Base-by-base conservation (phyloP, 2,113 vertebrate species). In the Otolemur garnettii region DNA sequence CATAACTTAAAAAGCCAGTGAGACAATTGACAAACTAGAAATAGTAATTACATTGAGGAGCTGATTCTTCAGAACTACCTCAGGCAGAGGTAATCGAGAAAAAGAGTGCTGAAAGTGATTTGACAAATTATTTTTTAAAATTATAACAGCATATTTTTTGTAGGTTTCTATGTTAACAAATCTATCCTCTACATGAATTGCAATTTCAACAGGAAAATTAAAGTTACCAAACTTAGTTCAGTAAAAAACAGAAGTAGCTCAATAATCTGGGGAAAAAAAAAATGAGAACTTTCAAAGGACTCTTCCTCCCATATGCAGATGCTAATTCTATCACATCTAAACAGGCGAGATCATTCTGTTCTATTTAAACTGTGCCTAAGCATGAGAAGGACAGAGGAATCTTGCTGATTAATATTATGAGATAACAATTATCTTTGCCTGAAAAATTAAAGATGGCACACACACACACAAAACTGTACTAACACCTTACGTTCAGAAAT, bases 211-310 rank as follows among this genome's bases (percentile, higher is more conserved):
- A 78, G 26, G 68, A 68, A 92, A 94, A 50, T 91, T 66, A 7
- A 94, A 95, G 64, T 90, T 75, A 45, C 7, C 71, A 59, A 94
- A 91, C 19, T 68, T 85, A 53, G 71, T 64, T 90, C 33, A 79
- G 38, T 71, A 57, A 53, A 19, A 75, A 10, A 42, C 7, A 89
- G 15, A 59, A 95, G 68, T 21, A 91, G 42, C 62, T 85, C 35
- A 82, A 59, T 60, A 87, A 77, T n/a, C 72, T 92, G 82, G 55
- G 91, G 80, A 59, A 38, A 50, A 50, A 50, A 55, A 57, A 90
- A 93, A 88, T 72, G 10, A 95, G 11, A 97, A 4, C 13, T 82
- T 95, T 92, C 85, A 72, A 87, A 90, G 45, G 92, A 96, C 64
- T 82, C 57, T n/a, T 64, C 17, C 33, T 14, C 21, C 2, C 68